A percentile compares a stretch with the other conserved stretches of the same genome.
Conservation (phyloP, 2,113 vertebrate genomes). For the Myrmophylax atrothorax region DNA sequence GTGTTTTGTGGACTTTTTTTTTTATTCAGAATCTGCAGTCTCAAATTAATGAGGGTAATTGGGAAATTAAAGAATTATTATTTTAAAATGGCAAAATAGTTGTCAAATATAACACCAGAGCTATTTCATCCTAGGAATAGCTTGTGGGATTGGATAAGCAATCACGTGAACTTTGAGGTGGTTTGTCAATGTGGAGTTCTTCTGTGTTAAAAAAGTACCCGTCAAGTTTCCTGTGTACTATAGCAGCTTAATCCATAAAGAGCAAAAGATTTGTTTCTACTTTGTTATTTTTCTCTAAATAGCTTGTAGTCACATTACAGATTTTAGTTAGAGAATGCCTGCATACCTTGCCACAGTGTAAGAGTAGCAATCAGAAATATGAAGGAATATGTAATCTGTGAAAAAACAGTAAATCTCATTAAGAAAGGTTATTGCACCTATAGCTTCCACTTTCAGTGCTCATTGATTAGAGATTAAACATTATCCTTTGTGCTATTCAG, state of each 20-base stretch:
- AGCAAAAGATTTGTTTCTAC: neutral
- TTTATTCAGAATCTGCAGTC: slow-evolving; percentile 31
- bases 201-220: neutral
- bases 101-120: neutral
- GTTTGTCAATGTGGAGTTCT: neutral
- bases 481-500: slow-evolving; percentile 72
- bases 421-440: slow-evolving; percentile 71
- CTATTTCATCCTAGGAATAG: neutral
- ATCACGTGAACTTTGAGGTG: neutral
- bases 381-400: slow-evolving; percentile 34
- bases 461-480: slow-evolving; percentile 83
- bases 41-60: slow-evolving; percentile 47
- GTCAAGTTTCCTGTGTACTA: neutral
- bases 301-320: neutral
- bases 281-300: slow-evolving; percentile 32
- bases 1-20: neutral
- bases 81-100: neutral
- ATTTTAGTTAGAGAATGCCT: neutral
- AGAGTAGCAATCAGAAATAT: slow-evolving; percentile 16
- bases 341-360: neutral
- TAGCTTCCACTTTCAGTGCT: slow-evolving; percentile 63
- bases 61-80: slow-evolving; percentile 53
- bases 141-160: neutral
- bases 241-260: neutral
- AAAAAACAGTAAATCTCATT: slow-evolving; percentile 63